Conservation (phyloP, 2,797 vertebrate species). For the Bryconaethiops microstoma region DNA sequence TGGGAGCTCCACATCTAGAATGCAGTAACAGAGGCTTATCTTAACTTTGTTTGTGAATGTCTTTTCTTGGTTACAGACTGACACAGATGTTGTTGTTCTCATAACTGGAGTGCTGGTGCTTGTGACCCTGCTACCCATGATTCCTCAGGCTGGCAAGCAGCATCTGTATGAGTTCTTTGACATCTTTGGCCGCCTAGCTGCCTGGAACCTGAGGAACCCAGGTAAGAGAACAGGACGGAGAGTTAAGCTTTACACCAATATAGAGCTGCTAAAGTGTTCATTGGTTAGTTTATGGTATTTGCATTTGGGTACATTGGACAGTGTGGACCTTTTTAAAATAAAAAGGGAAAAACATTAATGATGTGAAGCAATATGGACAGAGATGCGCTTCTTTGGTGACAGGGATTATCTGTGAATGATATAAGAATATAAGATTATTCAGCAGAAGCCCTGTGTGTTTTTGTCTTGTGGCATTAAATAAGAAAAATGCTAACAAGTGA, state of each 20-base stretch:
- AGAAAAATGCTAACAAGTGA: background rate
- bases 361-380: background rate
- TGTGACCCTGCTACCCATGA: slow-evolving; percentile 97
- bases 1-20: slow-evolving; percentile 55
- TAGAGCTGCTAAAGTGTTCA: background rate
- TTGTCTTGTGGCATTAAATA: background rate
- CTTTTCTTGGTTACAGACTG: slow-evolving; percentile 76
- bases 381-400: background rate
- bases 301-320: too few relatives aligned
- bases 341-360: background rate
- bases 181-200: slow-evolving; percentile 95
- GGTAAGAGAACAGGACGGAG: slow-evolving; percentile 70
- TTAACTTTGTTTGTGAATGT: background rate
- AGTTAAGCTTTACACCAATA: background rate
- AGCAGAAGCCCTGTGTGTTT: background rate
- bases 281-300: background rate
- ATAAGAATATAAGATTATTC: background rate
- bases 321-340: background rate
- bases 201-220: slow-evolving; percentile 96
- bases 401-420: background rate
- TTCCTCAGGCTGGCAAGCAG: slow-evolving; percentile 97
- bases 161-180: slow-evolving; percentile 98
- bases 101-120: slow-evolving; percentile 97
- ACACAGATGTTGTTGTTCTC: slow-evolving; percentile 94
- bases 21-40: background rate